Conservation (phyloP, 2,113 vertebrate genomes). For the Merops nubicus region DNA sequence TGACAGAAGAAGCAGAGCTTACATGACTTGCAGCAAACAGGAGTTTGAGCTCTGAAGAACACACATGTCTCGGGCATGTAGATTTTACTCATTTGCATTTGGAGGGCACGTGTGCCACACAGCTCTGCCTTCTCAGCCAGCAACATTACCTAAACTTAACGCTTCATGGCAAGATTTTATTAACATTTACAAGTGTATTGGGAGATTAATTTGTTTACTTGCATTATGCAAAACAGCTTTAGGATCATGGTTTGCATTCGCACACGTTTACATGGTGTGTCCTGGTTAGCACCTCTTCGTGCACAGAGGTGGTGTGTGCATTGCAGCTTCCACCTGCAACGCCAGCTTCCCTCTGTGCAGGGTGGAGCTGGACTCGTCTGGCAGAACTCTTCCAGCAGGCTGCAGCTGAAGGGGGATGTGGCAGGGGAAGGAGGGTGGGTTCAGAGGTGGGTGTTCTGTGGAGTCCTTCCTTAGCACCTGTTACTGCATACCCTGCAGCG, state of each 20-base stretch:
- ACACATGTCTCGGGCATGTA: not conserved
- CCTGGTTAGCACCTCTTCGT: constrained; percentile 31
- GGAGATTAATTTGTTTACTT: constrained; percentile 64
- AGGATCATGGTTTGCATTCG: constrained; percentile 26
- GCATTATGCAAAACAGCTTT: constrained; percentile 58
- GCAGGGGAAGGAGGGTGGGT: not conserved
- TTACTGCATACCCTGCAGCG: not conserved
- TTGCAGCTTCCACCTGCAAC: not conserved
- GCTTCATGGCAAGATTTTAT: constrained; percentile 57
- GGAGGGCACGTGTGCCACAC: not conserved
- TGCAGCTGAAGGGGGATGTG: not conserved
- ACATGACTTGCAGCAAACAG: constrained; percentile 14
- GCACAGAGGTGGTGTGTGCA: constrained; percentile 26
- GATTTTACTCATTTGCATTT: constrained; percentile 22
- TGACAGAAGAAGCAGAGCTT: not conserved
- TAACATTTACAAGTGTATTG: constrained; percentile 46
- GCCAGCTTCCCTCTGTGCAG: not conserved
- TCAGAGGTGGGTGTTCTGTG: not conserved
- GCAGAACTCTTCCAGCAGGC: not conserved
- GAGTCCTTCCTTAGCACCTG: not conserved
- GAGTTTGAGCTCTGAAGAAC: constrained; percentile 11
- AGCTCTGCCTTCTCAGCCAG: not conserved
- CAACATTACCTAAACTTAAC: constrained; percentile 15
- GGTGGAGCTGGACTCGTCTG: not conserved
- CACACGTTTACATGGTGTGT: constrained; percentile 48